phyloP scores from a whole-genome alignment of 2,888 invertebrate genomes.

The Ormyrus rosae region DNA sequence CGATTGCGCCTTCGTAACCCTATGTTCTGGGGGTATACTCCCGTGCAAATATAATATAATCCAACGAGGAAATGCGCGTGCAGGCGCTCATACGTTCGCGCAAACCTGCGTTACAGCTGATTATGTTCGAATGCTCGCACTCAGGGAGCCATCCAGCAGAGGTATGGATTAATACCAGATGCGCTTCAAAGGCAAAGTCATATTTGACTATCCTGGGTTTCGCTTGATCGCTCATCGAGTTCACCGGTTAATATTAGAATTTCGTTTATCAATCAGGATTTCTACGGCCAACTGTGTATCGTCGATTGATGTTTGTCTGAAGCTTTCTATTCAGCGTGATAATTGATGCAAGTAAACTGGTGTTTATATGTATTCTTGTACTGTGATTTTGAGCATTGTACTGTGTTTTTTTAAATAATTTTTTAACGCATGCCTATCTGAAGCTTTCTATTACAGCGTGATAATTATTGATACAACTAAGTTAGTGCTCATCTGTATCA shows the following conservation, averaged over 20 bases:
- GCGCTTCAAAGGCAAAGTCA: conserved; percentile 38
- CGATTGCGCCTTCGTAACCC: neutral
- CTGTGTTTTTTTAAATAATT: no score
- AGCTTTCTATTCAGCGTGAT: no score
- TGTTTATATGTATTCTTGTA: no score
- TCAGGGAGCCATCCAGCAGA: neutral
- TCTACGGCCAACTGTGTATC: conserved; percentile 6
- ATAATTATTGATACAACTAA: conserved; percentile 11
- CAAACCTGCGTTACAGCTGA: conserved; percentile 23
- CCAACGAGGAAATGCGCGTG: neutral
- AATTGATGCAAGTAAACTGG: no score
- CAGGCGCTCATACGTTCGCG: no score
- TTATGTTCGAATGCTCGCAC: conserved; percentile 4
- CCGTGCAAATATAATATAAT: neutral
- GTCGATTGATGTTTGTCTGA: no score
- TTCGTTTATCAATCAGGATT: conserved; percentile 43
- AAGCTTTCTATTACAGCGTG: no score
- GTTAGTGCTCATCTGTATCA: neutral
- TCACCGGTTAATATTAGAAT: conserved; percentile 44
- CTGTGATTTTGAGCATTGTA: no score
- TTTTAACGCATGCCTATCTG: no score
- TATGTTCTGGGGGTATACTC: no score
- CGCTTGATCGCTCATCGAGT: conserved; percentile 11
- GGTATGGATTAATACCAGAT: conserved; percentile 26
- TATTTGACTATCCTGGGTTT: conserved; percentile 38